These are phyloP conservation scores for Paratrypauchen microcephalus DNA, from an alignment of 2,797 vertebrate species.

Conservation along the genomic window DNA sequence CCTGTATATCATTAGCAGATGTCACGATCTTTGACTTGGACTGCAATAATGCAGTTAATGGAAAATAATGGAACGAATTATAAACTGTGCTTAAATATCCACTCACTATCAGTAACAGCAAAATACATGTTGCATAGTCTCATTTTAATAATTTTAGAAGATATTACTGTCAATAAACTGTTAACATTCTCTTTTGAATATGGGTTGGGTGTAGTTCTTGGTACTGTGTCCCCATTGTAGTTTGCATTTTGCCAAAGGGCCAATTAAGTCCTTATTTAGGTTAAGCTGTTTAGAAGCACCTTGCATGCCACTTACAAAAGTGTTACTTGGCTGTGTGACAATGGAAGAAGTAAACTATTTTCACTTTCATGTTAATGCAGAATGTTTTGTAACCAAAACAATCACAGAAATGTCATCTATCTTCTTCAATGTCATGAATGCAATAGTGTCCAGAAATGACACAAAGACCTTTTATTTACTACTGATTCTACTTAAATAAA, in stretches of 20 bases:
- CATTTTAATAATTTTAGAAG: neutral
- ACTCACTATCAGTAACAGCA: neutral
- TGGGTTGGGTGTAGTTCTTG: neutral
- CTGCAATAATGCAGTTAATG: neutral
- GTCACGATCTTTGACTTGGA: too few species aligned
- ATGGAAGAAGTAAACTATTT: too few species aligned
- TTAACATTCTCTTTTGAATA: neutral
- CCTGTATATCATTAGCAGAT: neutral
- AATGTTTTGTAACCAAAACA: too few species aligned
- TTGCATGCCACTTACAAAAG: constrained; percentile 25
- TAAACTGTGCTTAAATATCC: neutral
- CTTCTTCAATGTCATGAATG: too few species aligned
- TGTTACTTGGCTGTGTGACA: too few species aligned
- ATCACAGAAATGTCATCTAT: too few species aligned
- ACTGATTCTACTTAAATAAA: too few species aligned
- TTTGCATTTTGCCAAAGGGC: constrained; percentile 25
- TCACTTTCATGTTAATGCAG: too few species aligned
- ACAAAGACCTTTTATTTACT: too few species aligned
- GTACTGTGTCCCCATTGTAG: constrained; percentile 5
- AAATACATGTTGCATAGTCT: neutral
- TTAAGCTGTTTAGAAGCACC: constrained; percentile 62
- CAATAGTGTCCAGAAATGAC: too few species aligned
- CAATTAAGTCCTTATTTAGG: constrained; percentile 51
- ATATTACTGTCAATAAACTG: neutral
- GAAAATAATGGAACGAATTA: neutral